phyloP scores from a whole-genome alignment of 2,113 vertebrate species.

The Brachyistius frenatus region DNA sequence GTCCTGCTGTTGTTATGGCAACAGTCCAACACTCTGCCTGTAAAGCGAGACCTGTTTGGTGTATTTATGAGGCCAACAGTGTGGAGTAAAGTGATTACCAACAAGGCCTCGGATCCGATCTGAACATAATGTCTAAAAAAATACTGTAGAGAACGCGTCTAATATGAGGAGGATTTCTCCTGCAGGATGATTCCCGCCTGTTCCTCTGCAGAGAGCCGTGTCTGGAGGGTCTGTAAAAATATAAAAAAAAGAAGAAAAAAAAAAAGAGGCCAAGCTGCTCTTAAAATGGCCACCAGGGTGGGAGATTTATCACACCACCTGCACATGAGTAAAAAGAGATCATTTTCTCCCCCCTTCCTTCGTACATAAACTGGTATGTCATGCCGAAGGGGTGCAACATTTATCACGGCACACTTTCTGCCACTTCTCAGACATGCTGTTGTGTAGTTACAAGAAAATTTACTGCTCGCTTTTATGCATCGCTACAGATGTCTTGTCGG shows the following conservation, averaged over 20 bases:
- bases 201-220: conserved; percentile 38
- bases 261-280: conserved; percentile 76
- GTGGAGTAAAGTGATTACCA: background rate
- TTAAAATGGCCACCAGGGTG: conserved; percentile 72
- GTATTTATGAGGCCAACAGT: conserved; percentile 1
- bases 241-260: no score
- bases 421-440: conserved; percentile 31
- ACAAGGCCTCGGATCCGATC: background rate
- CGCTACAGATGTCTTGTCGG: conserved; percentile 47
- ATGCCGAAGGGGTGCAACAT: conserved; percentile 54
- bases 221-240: conserved; percentile 48
- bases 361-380: conserved; percentile 70
- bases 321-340: conserved; percentile 75
- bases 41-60: background rate
- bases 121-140: background rate
- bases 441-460: conserved; percentile 28
- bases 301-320: conserved; percentile 79
- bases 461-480: conserved; percentile 45
- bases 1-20: background rate
- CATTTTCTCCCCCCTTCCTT: conserved; percentile 63
- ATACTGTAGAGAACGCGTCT: background rate
- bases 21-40: background rate
- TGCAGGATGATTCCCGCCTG: conserved; percentile 15
- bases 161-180: background rate
- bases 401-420: conserved; percentile 56